phyloP scores from a whole-genome alignment of 2,797 vertebrate genomes.

The Thripadectes ignobilis region DNA sequence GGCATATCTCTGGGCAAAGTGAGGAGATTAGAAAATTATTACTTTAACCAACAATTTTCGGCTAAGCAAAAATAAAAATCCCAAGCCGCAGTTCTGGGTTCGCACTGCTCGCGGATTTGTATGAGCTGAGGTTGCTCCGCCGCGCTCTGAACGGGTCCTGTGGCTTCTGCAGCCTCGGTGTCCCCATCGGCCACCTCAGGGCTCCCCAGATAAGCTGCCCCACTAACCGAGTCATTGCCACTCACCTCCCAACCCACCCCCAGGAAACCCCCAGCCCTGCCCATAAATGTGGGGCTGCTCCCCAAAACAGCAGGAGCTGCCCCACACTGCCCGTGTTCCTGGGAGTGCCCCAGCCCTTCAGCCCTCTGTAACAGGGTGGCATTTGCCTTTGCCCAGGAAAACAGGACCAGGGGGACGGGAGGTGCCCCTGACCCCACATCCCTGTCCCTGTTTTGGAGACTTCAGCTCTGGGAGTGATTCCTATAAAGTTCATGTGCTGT shows the following conservation, averaged over 20 bases:
- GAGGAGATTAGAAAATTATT: not conserved
- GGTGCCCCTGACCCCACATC: not conserved
- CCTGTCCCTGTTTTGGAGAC: not conserved
- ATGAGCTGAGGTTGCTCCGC: not conserved
- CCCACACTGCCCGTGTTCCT: accelerated
- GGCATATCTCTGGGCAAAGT: not conserved
- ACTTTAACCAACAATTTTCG: not conserved
- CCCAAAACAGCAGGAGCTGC: not conserved
- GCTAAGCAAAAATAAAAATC: not conserved
- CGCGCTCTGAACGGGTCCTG: accelerated
- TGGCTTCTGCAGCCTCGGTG: not conserved
- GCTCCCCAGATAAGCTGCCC: not conserved
- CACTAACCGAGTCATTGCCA: not conserved
- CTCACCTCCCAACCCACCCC: not conserved
- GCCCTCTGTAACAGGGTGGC: not conserved
- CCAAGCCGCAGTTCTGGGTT: accelerated
- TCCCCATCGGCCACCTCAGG: not conserved
- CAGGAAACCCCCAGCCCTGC: not conserved
- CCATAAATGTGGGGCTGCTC: not conserved
- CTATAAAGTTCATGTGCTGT: not conserved
- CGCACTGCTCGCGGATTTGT: not conserved
- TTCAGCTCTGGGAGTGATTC: not conserved
- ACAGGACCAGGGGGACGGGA: not conserved
- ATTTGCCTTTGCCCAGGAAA: not conserved
- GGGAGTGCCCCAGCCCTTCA: not conserved